Evolutionary conservation across 2,888 invertebrate genomes (phyloP).

Genomic region (Orthosia gothica): DNA sequence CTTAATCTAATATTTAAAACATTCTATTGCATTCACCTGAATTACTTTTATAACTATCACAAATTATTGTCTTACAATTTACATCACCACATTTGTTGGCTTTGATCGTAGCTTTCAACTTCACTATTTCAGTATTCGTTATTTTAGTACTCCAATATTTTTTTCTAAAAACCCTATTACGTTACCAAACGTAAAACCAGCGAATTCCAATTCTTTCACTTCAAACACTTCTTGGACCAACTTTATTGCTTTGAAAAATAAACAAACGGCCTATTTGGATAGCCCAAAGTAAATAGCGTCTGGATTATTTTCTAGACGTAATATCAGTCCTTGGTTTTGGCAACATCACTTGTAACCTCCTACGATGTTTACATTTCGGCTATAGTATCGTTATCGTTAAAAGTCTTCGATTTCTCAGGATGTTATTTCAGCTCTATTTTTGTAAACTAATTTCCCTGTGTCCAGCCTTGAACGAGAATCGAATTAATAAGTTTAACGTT

Average conservation of each 20-base stretch:
- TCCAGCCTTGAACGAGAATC: conserved; percentile 29
- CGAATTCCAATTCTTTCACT: conserved; percentile 23
- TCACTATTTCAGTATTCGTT: background rate
- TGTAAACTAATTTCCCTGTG: conserved; percentile 29
- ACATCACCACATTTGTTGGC: background rate
- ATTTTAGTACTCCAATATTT: conserved; percentile 1
- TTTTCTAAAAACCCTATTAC: background rate
- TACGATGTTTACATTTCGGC: conserved; percentile 21
- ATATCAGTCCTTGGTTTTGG: conserved; percentile 44
- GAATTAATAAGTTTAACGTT: conserved; percentile 34
- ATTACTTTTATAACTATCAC: background rate
- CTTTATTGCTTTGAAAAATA: conserved; percentile 42
- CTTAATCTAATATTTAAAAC: background rate
- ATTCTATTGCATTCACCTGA: background rate
- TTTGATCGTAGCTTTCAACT: background rate
- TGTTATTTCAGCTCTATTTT: conserved; percentile 48
- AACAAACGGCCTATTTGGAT: conserved; percentile 41
- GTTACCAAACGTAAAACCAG: conserved; percentile 5
- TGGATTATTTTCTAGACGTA: conserved; percentile 59
- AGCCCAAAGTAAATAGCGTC: conserved; percentile 38
- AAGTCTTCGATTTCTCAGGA: conserved; percentile 11
- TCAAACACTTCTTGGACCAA: conserved; percentile 27
- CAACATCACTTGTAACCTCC: conserved; percentile 30
- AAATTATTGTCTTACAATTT: background rate
- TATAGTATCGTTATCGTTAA: conserved; percentile 9